Percentiles rank a stretch among this genome's conserved stretches.
phyloP scores from a whole-genome alignment of 2,888 invertebrate species.

The Trilocha varians region DNA sequence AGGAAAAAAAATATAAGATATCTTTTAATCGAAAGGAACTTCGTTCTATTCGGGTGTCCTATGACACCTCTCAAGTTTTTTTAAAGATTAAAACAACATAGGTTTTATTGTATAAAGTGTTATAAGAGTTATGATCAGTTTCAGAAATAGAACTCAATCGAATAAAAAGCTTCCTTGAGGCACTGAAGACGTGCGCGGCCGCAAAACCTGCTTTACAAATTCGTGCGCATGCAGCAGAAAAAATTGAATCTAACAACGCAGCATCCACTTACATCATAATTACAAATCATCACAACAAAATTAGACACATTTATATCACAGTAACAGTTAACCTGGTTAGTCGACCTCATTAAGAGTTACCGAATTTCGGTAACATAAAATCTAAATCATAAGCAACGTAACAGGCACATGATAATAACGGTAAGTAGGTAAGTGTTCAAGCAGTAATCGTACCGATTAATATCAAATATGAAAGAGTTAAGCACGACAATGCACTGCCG shows the following conservation, averaged over 20 bases:
- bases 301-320: background rate
- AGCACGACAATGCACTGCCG: slow-evolving; percentile 24
- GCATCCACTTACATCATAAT: background rate
- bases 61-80: no score
- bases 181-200: no score
- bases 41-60: no score
- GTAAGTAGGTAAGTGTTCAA: slow-evolving; percentile 4
- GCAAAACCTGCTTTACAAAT: background rate
- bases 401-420: slow-evolving; percentile 5
- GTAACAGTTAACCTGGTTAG: background rate
- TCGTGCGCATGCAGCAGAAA: background rate
- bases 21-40: no score
- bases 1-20: no score
- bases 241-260: background rate
- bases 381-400: background rate
- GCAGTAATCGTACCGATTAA: slow-evolving; percentile 13
- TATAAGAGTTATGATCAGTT: no score
- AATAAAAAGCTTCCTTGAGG: no score
- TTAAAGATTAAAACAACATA: no score
- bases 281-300: background rate
- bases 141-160: no score
- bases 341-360: background rate
- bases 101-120: no score
- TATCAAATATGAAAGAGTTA: slow-evolving; percentile 27
- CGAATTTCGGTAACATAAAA: background rate